A percentile compares a stretch with the other conserved stretches of the same genome.
phyloP scores from a whole-genome alignment of 2,888 invertebrate species.

The Lampropteryx suffumata region DNA sequence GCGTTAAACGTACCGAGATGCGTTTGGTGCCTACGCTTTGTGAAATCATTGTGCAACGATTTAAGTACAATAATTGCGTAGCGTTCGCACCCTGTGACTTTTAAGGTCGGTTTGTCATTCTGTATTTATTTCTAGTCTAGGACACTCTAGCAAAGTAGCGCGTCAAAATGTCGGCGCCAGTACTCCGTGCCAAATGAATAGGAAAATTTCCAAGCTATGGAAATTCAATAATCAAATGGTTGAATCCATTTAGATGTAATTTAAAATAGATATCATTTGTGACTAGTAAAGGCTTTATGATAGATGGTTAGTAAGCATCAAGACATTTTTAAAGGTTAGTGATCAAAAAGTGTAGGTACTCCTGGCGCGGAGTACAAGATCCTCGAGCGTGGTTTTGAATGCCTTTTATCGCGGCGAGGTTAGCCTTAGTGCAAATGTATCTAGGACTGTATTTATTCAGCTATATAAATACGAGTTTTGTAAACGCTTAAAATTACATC shows the following conservation, averaged over 20 bases:
- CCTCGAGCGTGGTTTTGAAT: not conserved
- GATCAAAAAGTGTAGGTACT: not conserved
- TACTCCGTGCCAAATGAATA: not conserved
- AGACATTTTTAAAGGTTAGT: no score
- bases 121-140: conserved; percentile 17
- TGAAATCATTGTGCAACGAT: not conserved
- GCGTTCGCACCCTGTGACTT: not conserved
- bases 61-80: no score
- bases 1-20: not conserved
- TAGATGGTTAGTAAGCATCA: no score
- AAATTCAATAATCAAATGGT: not conserved
- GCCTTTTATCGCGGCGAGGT: conserved; percentile 5
- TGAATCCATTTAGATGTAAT: no score
- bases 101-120: conserved; percentile 1
- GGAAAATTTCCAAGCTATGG: not conserved
- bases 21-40: conserved; percentile 1
- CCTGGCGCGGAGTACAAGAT: not conserved
- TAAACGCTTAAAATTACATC: conserved; percentile 44
- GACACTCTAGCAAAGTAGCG: not conserved
- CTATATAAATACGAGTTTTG: conserved; percentile 18
- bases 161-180: not conserved
- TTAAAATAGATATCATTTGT: no score
- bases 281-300: no score
- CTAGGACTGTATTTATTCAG: conserved; percentile 20
- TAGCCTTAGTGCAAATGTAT: conserved; percentile 8